Evolutionary conservation across 2,113 vertebrate species (phyloP).

Genomic region (Atrichornis clamosus): DNA sequence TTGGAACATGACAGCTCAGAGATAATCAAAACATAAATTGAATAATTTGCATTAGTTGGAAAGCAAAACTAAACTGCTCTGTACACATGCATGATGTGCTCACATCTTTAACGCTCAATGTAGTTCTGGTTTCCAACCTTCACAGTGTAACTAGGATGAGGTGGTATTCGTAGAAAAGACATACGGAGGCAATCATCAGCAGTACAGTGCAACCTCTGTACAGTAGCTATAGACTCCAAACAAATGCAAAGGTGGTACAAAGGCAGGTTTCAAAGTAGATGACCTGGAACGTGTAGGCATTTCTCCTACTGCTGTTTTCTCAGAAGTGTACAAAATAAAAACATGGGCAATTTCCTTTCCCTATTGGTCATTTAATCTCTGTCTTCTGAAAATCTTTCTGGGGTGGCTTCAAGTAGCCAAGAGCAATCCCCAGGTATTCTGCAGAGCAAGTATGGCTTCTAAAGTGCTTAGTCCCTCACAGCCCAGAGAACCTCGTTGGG

Average conservation of each 20-base stretch:
- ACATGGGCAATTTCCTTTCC: background rate
- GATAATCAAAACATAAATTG: background rate
- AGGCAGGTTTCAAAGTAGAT: background rate
- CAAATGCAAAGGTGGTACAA: background rate
- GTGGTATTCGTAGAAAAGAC: background rate
- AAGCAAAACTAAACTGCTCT: background rate
- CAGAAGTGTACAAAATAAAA: background rate
- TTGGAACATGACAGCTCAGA: background rate
- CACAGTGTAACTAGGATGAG: background rate
- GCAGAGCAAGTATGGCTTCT: too few relatives aligned
- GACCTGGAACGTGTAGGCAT: background rate
- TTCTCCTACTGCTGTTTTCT: background rate
- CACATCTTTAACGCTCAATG: background rate
- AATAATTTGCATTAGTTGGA: background rate
- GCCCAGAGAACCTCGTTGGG: background rate
- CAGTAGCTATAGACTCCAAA: background rate
- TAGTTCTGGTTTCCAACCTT: background rate
- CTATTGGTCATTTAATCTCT: background rate
- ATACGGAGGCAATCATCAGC: background rate
- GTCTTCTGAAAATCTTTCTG: background rate
- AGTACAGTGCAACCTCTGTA: fast-evolving
- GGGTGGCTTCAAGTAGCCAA: background rate
- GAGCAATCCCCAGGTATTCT: background rate
- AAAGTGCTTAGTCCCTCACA: background rate
- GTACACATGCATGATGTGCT: background rate